phyloP scores from a whole-genome alignment of 1,140 invertebrate species.

The Brachionus angularis region DNA sequence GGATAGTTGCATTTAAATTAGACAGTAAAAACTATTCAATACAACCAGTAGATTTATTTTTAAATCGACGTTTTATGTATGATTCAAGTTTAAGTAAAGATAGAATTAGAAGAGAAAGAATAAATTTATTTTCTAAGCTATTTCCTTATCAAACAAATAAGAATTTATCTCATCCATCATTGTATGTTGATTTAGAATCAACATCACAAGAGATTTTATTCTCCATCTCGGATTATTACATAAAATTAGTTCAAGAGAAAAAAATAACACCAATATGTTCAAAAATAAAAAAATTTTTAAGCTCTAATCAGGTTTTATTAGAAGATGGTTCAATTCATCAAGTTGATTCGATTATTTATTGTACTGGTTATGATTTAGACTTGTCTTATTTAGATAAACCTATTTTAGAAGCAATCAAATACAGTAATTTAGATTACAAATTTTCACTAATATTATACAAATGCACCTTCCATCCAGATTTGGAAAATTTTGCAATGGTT shows the following conservation, averaged over 20 bases:
- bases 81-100: neutral
- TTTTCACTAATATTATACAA: constrained; percentile 20
- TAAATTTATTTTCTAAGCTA: neutral
- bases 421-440: neutral
- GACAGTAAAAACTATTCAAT: neutral
- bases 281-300: neutral
- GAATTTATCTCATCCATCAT: neutral
- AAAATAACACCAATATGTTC: neutral
- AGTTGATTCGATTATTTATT: constrained; percentile 4
- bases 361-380: constrained; percentile 31
- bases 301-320: neutral
- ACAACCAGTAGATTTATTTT: constrained; percentile 19
- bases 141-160: constrained; percentile 1
- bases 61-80: constrained; percentile 4
- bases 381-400: neutral
- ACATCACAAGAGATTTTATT: neutral
- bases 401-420: constrained; percentile 3
- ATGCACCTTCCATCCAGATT: constrained; percentile 4
- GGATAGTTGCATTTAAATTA: neutral
- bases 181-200: constrained; percentile 1
- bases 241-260: neutral
- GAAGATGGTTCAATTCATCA: neutral
- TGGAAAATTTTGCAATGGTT: constrained; percentile 19
- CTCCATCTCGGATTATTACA: constrained; percentile 31
- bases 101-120: neutral